Conservation (phyloP, 2,797 vertebrate species). For the Uromys caudimaculatus region DNA sequence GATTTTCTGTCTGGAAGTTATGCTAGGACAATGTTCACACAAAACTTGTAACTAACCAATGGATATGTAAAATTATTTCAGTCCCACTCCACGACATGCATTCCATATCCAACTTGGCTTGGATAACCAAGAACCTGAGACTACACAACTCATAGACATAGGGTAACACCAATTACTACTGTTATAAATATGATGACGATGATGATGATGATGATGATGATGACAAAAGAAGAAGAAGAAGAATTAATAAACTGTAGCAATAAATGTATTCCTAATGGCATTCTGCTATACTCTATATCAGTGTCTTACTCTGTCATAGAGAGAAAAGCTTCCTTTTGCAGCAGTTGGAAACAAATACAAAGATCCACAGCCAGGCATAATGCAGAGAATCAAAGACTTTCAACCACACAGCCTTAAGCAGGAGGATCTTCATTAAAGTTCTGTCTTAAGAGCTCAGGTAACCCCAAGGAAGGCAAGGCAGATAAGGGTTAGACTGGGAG, state of each 20-base stretch:
- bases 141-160: neutral
- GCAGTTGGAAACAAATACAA: neutral
- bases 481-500: neutral
- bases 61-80: neutral
- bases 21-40: neutral
- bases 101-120: neutral
- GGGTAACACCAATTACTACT: neutral
- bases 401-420: neutral
- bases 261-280: neutral
- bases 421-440: neutral
- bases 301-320: neutral
- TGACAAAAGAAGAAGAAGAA: too few species aligned
- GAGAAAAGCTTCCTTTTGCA: neutral
- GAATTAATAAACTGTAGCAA: neutral
- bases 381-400: neutral
- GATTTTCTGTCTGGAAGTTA: neutral
- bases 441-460: neutral
- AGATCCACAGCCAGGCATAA: neutral
- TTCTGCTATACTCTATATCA: neutral
- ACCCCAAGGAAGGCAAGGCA: neutral
- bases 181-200: neutral
- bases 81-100: neutral
- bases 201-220: neutral
- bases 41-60: neutral
- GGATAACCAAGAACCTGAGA: neutral